A percentile compares a stretch with the other conserved stretches of the same genome.
Evolutionary conservation across 2,888 invertebrate genomes (phyloP).

Genomic region (Callosobruchus maculatus): DNA sequence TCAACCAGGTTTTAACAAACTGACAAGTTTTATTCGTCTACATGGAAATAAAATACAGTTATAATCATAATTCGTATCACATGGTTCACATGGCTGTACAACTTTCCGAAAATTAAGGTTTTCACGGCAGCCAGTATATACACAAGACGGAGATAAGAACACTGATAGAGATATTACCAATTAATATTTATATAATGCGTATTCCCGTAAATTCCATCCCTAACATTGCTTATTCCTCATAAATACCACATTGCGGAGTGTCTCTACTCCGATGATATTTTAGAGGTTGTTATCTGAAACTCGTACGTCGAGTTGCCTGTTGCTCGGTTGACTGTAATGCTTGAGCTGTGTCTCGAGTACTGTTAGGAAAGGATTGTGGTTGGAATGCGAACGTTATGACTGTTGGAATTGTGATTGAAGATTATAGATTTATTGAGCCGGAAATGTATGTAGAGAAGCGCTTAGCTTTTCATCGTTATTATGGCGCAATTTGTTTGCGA

Average conservation of each 20-base stretch:
- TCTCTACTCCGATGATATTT: background rate
- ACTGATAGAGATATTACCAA: slow-evolving; percentile 18
- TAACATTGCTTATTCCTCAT: slow-evolving; percentile 5
- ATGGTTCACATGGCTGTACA: too few relatives aligned
- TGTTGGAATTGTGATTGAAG: background rate
- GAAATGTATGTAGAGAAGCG: background rate
- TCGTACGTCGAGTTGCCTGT: background rate
- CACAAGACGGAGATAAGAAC: background rate
- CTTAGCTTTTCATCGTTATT: background rate
- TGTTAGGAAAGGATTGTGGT: background rate
- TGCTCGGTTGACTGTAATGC: background rate
- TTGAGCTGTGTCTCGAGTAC: background rate
- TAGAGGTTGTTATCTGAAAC: background rate
- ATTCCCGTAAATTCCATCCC: slow-evolving; percentile 9
- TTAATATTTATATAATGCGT: slow-evolving; percentile 14
- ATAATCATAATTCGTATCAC: too few relatives aligned
- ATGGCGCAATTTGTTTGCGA: background rate
- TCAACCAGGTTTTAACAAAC: too few relatives aligned
- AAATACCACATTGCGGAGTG: background rate
- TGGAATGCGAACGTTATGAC: background rate
- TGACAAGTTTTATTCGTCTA: too few relatives aligned
- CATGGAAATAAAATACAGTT: too few relatives aligned
- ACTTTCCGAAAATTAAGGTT: background rate
- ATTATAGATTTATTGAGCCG: background rate
- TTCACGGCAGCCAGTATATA: background rate